Base-by-base conservation (phyloP, 1,140 invertebrate species). In the Drosophila rhopaloa region DNA sequence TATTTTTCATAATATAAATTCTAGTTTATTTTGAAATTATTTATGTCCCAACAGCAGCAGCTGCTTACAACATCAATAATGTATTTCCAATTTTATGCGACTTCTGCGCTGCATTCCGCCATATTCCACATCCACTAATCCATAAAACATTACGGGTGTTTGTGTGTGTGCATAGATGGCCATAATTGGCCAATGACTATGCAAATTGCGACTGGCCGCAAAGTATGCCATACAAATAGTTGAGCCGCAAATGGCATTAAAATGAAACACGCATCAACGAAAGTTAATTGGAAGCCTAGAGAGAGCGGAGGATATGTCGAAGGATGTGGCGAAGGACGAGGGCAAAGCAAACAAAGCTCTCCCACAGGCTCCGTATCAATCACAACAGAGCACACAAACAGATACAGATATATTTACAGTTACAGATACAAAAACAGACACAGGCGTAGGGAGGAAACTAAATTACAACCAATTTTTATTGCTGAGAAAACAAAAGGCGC, bases 391-490 rank as follows among this genome's bases (percentile, higher is more conserved):
- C 76, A 71, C 47, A 77, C 58, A 67, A 43, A 40, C 57, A 51
- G 47, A 47, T 44, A 68, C 62, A 79, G 24, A 57, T 16, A 71
- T 44, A 68, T 13, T 27, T 29, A 46, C 43, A 51, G 14, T 48
- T 38, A 32, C 67, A 54, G 16, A 24, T 40, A 56, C 55, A 59
- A n/a, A 40, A 5, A 57, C 35, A 40, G 37, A 58, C 5, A 57
- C 44, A 46, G 29, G 16, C 46, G 44, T 51, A 61, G 57, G 38
- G 41, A 65, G 66, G 59, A 74, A 62, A 89, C 68, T 81, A 89
- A 89, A 90, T 89, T 84, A 88, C 84, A 89, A 78, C 80, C 84
- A 89, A 89, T 89, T 89, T 89, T 89, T 89, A 89, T 89, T 81
- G 84, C 84, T 89, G 74, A 59, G 80, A 89, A 89, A 89, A 89